Evolutionary conservation across 2,797 vertebrate species (phyloP).

Genomic region (Parambassis ranga): DNA sequence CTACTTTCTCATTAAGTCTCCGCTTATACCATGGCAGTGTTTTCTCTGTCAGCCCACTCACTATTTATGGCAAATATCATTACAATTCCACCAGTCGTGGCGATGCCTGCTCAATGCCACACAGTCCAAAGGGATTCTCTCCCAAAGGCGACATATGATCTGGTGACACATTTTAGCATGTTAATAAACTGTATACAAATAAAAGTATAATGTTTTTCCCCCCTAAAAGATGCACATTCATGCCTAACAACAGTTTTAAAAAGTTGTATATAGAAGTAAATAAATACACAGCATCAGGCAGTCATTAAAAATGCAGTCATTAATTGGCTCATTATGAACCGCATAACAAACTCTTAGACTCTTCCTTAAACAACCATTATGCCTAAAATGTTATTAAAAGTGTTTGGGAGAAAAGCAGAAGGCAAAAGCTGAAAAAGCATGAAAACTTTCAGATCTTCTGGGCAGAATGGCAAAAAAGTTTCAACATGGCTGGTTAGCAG

Average conservation of each 20-base stretch:
- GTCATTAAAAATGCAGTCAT: no score
- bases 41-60: slow-evolving; percentile 17
- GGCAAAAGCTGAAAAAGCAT: background rate
- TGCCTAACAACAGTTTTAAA: no score
- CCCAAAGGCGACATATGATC: background rate
- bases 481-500: background rate
- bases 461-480: background rate
- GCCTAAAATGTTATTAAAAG: background rate
- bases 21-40: slow-evolving; percentile 10
- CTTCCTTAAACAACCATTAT: no score
- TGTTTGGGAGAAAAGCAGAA: background rate
- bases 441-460: background rate
- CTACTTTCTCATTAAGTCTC: slow-evolving; percentile 43
- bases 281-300: no score
- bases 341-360: no score
- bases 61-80: slow-evolving; percentile 39
- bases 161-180: background rate
- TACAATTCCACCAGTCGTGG: slow-evolving; percentile 7
- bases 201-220: no score
- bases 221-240: no score
- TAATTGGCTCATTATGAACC: background rate
- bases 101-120: slow-evolving; percentile 1
- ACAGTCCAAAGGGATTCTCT: background rate
- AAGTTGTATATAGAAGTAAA: no score
- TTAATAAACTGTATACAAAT: background rate